These are phyloP conservation scores for Irena cyanogastra DNA, from an alignment of 2,113 vertebrate genomes.

Conservation along the genomic window DNA sequence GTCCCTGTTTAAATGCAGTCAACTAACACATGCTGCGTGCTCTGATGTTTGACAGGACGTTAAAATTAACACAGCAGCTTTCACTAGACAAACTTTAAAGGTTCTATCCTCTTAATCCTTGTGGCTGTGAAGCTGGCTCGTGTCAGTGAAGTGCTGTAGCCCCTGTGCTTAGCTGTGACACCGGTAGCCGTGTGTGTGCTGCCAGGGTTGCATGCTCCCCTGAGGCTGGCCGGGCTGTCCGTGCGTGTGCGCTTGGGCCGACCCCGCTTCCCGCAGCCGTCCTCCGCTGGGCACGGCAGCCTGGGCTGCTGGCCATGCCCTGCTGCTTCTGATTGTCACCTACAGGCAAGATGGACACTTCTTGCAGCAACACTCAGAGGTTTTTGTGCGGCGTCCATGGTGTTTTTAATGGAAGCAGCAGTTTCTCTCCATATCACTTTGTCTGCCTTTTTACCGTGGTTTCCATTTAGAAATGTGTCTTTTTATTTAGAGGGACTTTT, in stretches of 20 bases:
- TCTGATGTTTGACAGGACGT: conserved; percentile 43
- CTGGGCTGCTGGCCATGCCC: background rate
- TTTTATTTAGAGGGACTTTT: background rate
- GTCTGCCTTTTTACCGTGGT: background rate
- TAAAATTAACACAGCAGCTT: conserved; percentile 59
- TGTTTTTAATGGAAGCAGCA: background rate
- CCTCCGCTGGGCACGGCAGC: conserved; percentile 11
- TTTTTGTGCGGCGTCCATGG: background rate
- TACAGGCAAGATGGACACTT: background rate
- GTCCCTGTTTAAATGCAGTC: conserved; percentile 42
- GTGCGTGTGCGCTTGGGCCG: conserved; percentile 15
- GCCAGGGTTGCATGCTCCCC: conserved; percentile 40
- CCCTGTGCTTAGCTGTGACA: conserved; percentile 52
- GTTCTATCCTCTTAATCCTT: conserved; percentile 25
- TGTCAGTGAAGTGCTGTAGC: conserved; percentile 13
- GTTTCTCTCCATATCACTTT: background rate
- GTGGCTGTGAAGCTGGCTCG: conserved; percentile 47
- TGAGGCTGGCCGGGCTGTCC: conserved; percentile 7
- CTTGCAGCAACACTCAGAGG: background rate
- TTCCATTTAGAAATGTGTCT: background rate
- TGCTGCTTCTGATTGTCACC: background rate
- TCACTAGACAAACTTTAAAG: conserved; percentile 42
- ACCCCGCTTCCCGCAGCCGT: background rate
- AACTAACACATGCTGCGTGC: conserved; percentile 56
- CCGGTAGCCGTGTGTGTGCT: background rate